phyloP scores from a whole-genome alignment of 2,888 invertebrate genomes.

The Thereva unica region DNA sequence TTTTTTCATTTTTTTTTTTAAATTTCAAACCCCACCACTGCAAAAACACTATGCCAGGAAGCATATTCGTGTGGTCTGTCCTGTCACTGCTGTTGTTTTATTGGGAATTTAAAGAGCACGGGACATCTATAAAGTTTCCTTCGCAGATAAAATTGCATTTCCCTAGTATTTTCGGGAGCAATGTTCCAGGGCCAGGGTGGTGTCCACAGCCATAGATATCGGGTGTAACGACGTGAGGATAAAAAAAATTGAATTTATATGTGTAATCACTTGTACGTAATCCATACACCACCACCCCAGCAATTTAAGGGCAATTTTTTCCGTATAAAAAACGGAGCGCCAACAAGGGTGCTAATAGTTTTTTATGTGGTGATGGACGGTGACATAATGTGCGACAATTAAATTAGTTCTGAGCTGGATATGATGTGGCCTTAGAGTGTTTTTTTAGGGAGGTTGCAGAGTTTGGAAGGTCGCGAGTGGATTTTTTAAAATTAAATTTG shows the following conservation, averaged over 20 bases:
- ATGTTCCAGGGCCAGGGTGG: too few species aligned
- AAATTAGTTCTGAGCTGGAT: conserved; percentile 36
- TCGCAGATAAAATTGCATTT: conserved; percentile 11
- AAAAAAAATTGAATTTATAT: conserved; percentile 17
- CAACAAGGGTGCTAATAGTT: conserved; percentile 41
- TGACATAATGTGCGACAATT: conserved; percentile 40
- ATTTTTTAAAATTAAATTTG: too few species aligned
- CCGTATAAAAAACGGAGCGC: conserved; percentile 3
- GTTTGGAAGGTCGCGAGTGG: too few species aligned
- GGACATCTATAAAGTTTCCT: conserved; percentile 27
- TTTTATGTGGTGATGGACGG: not conserved
- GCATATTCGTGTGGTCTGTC: conserved; percentile 24
- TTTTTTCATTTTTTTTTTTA: conserved; percentile 20
- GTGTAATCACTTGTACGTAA: conserved; percentile 36
- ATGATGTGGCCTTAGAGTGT: not conserved
- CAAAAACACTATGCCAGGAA: conserved; percentile 18
- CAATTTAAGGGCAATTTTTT: conserved; percentile 37
- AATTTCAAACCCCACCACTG: conserved; percentile 9
- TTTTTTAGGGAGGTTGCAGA: too few species aligned
- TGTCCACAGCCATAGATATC: too few species aligned
- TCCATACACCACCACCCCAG: conserved; percentile 34
- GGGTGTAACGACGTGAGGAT: not conserved
- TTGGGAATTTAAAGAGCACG: conserved; percentile 23
- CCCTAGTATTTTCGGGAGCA: not conserved
- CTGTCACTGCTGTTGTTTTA: conserved; percentile 23